Evolutionary conservation across 2,797 vertebrate genomes (phyloP), one percentile per base, ranked within the genome.

Genomic region (Amniataba percoides): DNA sequence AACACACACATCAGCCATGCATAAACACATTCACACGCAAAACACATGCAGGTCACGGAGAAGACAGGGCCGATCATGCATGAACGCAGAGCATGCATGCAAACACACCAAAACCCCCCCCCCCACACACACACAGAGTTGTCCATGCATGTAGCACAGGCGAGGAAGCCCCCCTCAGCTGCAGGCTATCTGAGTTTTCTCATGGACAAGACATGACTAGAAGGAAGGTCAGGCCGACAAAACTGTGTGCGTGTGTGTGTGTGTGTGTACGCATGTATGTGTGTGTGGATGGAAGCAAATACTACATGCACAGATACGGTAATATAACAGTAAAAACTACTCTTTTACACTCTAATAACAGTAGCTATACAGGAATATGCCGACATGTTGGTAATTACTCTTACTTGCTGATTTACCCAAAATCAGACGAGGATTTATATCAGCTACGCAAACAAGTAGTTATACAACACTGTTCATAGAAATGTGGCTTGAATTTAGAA

Each of bases 131-230:
- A 87, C 34, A 73, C 68, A 68, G 31, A 60, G 36, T 40, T 60
- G 58, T 55, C 45, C 64, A 85, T 81, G 85, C 75, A 75, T 65
- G 52, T 61, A 59, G 67, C 34, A 14, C 51, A 61, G 55, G 52
- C 13, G 5, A 71, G 27, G 56, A 82, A 63, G 8, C 34, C 62
- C 58, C 57, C 69, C 48, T 57, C 81, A 84, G 90, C 88, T 87
- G 82, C 45, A 78, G 74, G 78, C 78, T 67, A 84, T 87, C 6
- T 46, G 57, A 74, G 66, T 53, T 83, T 71, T 86, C 74, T 80
- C 79, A 81, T 86, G 62, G 74, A 80, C 6, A 14, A 78, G 80
- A 84, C 42, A 21, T 63, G 51, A 66, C 81, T 84, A 48, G 40
- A 80, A 76, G 85, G 48, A 53, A 71, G 78, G 83, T 67, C 65